These are phyloP conservation scores for Pipistrellus pygmaeus DNA, from an alignment of 2,797 vertebrate genomes.

Conservation along the genomic window DNA sequence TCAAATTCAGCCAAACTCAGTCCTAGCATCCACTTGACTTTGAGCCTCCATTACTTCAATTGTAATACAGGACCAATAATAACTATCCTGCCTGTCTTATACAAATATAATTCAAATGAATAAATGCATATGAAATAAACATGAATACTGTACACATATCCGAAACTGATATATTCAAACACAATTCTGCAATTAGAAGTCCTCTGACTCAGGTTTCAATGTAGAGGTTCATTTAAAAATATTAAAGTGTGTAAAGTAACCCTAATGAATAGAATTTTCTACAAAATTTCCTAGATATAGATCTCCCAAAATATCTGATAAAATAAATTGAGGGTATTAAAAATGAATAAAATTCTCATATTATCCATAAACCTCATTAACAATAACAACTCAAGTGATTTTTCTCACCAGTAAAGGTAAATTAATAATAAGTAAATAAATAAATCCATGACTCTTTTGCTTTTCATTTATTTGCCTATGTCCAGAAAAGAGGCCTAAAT, in stretches of 20 bases:
- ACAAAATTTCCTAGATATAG: background rate
- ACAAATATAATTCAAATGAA: background rate
- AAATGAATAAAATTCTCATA: background rate
- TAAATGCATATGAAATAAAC: constrained; percentile 3
- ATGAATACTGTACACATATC: background rate
- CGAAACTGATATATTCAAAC: background rate
- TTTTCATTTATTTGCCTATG: background rate
- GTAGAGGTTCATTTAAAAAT: background rate
- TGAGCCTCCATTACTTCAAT: background rate
- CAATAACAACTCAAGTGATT: background rate
- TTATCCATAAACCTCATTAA: background rate
- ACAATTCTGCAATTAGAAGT: constrained; percentile 4
- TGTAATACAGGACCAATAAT: background rate
- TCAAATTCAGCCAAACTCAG: background rate
- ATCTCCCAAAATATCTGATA: constrained; percentile 10
- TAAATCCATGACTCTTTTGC: background rate
- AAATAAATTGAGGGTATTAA: background rate
- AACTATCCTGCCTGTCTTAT: background rate
- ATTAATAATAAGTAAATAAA: background rate
- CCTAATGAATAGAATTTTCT: constrained; percentile 39
- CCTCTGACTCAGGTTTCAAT: background rate
- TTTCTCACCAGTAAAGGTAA: background rate
- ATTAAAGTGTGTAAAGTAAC: background rate
- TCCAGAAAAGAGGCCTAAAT: background rate
- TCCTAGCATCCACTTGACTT: background rate